Evolutionary conservation across 2,113 vertebrate species (phyloP).

Genomic region (Forbesichthys agassizii): DNA sequence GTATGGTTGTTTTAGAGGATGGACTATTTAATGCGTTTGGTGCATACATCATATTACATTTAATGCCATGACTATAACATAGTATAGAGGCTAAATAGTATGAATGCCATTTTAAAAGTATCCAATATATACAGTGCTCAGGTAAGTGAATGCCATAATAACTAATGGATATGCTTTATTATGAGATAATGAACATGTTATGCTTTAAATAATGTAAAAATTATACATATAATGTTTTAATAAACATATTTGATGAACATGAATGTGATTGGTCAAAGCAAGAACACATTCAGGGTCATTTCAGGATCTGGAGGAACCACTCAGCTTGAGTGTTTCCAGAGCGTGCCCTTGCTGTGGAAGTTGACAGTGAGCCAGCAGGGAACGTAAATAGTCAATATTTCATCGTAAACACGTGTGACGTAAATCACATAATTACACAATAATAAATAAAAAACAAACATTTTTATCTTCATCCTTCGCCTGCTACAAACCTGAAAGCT

Average conservation of each 20-base stretch:
- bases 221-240: too few species aligned
- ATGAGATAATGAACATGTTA: too few species aligned
- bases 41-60: background rate
- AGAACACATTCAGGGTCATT: too few species aligned
- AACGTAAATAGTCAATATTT: background rate
- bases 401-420: constrained; percentile 5
- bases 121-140: too few species aligned
- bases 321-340: constrained; percentile 10
- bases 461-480: background rate
- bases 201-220: too few species aligned
- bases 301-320: too few species aligned
- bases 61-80: background rate
- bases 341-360: constrained; percentile 32
- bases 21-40: background rate
- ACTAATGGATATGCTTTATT: too few species aligned
- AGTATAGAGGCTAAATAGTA: background rate
- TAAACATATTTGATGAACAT: too few species aligned
- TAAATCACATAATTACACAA: constrained; percentile 17
- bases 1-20: constrained; percentile 14
- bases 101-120: background rate
- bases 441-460: constrained; percentile 5
- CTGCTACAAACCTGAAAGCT: constrained; percentile 39
- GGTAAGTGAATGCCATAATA: too few species aligned
- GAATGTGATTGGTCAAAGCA: too few species aligned
- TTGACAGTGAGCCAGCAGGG: background rate